phyloP scores from a whole-genome alignment of 2,888 invertebrate genomes.

The Acanthoscelides obtectus region DNA sequence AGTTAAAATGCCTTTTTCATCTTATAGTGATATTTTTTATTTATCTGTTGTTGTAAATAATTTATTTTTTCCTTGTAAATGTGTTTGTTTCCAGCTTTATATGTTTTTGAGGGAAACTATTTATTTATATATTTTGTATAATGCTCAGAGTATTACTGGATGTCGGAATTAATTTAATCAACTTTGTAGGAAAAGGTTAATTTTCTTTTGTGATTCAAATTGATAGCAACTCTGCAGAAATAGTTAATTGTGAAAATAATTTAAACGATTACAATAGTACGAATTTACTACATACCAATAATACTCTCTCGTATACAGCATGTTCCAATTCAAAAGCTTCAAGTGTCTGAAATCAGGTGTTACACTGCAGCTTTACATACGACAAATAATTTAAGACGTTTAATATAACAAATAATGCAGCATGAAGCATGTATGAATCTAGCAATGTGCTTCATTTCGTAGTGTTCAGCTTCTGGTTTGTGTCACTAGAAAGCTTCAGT shows the following conservation, averaged over 20 bases:
- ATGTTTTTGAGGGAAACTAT: constrained; percentile 17
- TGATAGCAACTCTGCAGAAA: too few relatives aligned
- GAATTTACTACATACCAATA: too few relatives aligned
- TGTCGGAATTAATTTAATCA: not conserved
- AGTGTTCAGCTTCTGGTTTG: not conserved
- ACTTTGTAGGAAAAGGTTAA: too few relatives aligned
- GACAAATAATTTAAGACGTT: not conserved
- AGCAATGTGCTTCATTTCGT: not conserved
- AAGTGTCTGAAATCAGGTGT: not conserved
- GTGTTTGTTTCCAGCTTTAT: constrained; percentile 21
- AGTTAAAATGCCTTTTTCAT: constrained; percentile 15
- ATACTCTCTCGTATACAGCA: not conserved
- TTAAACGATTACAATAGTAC: too few relatives aligned
- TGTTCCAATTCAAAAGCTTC: not conserved
- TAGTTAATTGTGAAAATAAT: too few relatives aligned
- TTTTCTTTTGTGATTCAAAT: too few relatives aligned
- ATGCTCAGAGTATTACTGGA: constrained; percentile 9
- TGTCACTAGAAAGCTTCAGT: not conserved
- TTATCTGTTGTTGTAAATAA: constrained; percentile 16
- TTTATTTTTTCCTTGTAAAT: constrained; percentile 17
- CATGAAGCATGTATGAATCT: not conserved
- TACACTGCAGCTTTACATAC: not conserved
- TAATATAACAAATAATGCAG: not conserved
- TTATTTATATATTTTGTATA: constrained; percentile 11
- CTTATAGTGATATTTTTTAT: constrained; percentile 20